These are phyloP conservation scores for Dolomedes plantarius DNA, from an alignment of 2,888 invertebrate genomes.

Conservation along the genomic window DNA sequence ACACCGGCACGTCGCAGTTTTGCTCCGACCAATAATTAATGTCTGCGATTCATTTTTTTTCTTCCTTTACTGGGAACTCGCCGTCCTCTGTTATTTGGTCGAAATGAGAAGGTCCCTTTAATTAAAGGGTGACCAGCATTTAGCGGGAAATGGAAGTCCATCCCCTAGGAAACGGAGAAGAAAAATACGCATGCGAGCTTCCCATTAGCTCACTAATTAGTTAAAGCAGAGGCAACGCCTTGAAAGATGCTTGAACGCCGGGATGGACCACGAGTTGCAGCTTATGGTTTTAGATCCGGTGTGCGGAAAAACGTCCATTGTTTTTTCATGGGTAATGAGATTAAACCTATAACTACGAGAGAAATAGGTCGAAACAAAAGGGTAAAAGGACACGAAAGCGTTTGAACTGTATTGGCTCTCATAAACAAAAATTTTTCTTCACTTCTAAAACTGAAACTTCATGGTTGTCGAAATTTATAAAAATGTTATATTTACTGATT, in stretches of 20 bases:
- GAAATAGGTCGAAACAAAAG: too few species aligned
- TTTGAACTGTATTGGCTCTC: too few species aligned
- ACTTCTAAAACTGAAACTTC: too few species aligned
- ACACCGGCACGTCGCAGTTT: neutral
- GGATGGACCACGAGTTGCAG: slow-evolving; percentile 20
- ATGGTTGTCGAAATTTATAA: too few species aligned
- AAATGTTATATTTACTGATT: too few species aligned
- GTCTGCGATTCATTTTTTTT: neutral
- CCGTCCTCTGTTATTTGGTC: slow-evolving; percentile 30
- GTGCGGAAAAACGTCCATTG: too few species aligned
- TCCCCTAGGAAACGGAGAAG: slow-evolving; percentile 12
- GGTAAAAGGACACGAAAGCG: too few species aligned
- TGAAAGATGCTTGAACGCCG: neutral
- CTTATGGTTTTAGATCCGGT: neutral
- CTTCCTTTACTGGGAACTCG: neutral
- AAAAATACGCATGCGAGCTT: slow-evolving; percentile 32
- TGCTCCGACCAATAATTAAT: neutral
- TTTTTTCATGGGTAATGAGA: too few species aligned
- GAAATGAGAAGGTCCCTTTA: slow-evolving; percentile 25
- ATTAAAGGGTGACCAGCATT: slow-evolving; percentile 46
- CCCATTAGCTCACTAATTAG: slow-evolving; percentile 62
- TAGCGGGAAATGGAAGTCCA: slow-evolving; percentile 19
- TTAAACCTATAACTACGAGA: too few species aligned
- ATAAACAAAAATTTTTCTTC: too few species aligned
- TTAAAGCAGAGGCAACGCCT: slow-evolving; percentile 41